Percentiles rank a stretch among this genome's conserved stretches.
phyloP scores from a whole-genome alignment of 2,888 invertebrate genomes.

The Luffia ferchaultella region DNA sequence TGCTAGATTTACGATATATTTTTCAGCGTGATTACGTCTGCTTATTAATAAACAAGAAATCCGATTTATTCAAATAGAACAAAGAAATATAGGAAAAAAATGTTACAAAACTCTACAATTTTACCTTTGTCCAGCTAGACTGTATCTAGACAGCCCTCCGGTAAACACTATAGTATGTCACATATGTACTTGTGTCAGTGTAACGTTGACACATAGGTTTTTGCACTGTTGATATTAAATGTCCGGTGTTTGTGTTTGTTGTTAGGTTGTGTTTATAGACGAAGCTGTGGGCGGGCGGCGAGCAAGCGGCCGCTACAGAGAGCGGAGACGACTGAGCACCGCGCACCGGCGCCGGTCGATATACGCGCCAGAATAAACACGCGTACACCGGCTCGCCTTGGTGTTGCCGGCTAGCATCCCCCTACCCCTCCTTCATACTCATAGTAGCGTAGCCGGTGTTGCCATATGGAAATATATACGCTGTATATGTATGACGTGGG shows the following conservation, averaged over 20 bases:
- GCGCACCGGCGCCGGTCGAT: constrained; percentile 55
- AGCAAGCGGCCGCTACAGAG: constrained; percentile 24
- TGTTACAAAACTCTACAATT: background rate
- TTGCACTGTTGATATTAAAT: constrained; percentile 30
- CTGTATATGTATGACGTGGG: constrained; percentile 23
- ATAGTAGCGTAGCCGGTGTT: constrained; percentile 21
- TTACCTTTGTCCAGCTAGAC: background rate
- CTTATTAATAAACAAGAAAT: too few relatives aligned
- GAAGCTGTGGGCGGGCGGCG: constrained; percentile 23
- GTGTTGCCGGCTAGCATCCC: constrained; percentile 35
- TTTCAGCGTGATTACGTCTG: too few relatives aligned
- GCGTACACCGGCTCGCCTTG: constrained; percentile 30
- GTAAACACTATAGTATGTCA: background rate
- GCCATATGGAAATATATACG: constrained; percentile 32
- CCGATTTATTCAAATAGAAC: too few relatives aligned
- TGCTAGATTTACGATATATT: too few relatives aligned
- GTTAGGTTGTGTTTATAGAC: constrained; percentile 26
- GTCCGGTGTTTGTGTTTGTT: constrained; percentile 35
- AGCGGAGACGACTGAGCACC: constrained; percentile 21
- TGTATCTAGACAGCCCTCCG: background rate
- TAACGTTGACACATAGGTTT: background rate
- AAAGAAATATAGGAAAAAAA: too few relatives aligned
- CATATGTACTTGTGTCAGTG: background rate
- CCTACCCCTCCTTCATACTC: constrained; percentile 12
- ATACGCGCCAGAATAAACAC: constrained; percentile 63